Base-by-base conservation (phyloP, 1,140 invertebrate genomes). In the Heliconius hermathena region DNA sequence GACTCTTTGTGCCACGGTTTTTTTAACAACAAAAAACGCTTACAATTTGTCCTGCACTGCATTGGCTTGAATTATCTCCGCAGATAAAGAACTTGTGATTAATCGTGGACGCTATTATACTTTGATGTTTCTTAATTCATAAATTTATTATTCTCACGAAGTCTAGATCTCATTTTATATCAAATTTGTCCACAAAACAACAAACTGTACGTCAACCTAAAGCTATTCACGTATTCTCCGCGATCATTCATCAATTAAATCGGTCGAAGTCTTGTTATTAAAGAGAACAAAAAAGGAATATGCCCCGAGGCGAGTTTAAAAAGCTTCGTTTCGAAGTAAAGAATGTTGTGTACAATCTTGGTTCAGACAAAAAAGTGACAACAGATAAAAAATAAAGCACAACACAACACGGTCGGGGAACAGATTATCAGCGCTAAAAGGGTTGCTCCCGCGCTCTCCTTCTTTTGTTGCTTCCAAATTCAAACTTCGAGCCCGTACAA, bases 351-450 rank as follows among this genome's bases (percentile, higher is more conserved):
- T 94, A 94, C 93, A 94, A 94, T 94, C 93, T 94, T 83, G 89
- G 88, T 90, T 90, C 89, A 88, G 91, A 92, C 90, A 93, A 94
- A 94, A 94, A 94, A 94, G 93, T 93, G 93, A 94, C 93, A 93
- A 93, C 89, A 89, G 91, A 91, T 90, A 91, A 93, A 92, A 91
- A 94, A 93, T 85, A 84, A 89, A 90, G 89, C 82, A 87, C 84
- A 88, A 87, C 87, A 89, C 87, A 92, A 94, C 91, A 91, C 89
- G 90, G 90, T 91, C 91, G 85, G 88, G 86, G 91, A 93, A 94
- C 93, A 94, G 93, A 94, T 94, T 94, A 94, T 94, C 93, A 94
- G 93, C 93, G 91, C 93, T 94, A 94, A 94, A 94, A 94, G 93
- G 91, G 91, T 94, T 94, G 93, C 93, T 93, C 93, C 93, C 93